These are phyloP conservation scores for Pseudomyrmex cubaensis DNA, from an alignment of 1,140 invertebrate species.

Conservation along the genomic window DNA sequence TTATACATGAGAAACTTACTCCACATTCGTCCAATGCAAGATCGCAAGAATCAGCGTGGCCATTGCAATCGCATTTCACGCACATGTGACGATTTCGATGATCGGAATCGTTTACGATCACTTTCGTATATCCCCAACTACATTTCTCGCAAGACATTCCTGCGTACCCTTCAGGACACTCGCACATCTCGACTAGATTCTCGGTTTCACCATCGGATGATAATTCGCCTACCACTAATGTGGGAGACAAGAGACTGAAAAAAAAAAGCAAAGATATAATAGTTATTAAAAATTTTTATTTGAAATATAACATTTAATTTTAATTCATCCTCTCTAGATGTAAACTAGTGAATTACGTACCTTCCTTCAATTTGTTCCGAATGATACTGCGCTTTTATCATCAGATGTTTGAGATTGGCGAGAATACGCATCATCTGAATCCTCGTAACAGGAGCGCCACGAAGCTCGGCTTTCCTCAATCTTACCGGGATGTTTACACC, in stretches of 20 bases:
- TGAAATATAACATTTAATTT: background rate
- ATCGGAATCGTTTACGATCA: slow-evolving; percentile 87
- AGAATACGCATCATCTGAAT: slow-evolving; percentile 94
- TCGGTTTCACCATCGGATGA: slow-evolving; percentile 67
- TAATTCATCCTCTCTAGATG: no score
- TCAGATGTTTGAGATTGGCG: slow-evolving; percentile 91
- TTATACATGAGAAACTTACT: slow-evolving; percentile 77
- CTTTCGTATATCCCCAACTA: slow-evolving; percentile 93
- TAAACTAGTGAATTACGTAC: slow-evolving; percentile 79
- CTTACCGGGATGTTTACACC: slow-evolving; percentile 87
- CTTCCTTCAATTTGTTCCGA: slow-evolving; percentile 96
- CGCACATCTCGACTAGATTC: slow-evolving; percentile 87
- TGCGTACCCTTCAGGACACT: slow-evolving; percentile 88
- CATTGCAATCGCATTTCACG: slow-evolving; percentile 95
- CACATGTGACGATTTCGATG: slow-evolving; percentile 88
- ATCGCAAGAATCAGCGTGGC: slow-evolving; percentile 94
- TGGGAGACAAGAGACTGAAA: slow-evolving; percentile 74
- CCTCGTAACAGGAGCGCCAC: slow-evolving; percentile 88
- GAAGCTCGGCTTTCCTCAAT: slow-evolving; percentile 86
- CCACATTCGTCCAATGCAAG: slow-evolving; percentile 91
- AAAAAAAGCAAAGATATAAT: slow-evolving; percentile 36
- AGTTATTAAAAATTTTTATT: background rate
- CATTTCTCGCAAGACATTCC: slow-evolving; percentile 95
- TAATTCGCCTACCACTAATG: slow-evolving; percentile 75
- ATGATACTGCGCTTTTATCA: slow-evolving; percentile 96